phyloP scores from a whole-genome alignment of 1,140 invertebrate genomes.

The Zaprionus kolodkinae region DNA sequence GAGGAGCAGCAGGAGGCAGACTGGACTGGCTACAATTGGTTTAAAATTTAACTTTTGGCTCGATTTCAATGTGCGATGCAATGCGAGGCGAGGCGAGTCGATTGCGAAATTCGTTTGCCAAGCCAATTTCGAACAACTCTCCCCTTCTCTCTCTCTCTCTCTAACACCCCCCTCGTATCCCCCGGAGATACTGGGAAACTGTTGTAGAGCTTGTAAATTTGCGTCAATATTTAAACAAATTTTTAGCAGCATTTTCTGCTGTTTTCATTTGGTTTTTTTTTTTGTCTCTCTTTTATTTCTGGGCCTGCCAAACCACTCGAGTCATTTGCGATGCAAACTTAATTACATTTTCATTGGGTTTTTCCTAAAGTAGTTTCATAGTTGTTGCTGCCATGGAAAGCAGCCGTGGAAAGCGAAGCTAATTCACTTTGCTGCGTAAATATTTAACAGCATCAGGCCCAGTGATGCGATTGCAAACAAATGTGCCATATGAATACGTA shows the following conservation, averaged over 20 bases:
- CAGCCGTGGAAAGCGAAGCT: constrained; percentile 39
- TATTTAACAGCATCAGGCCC: constrained; percentile 46
- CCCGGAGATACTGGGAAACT: not conserved
- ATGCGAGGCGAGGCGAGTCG: not conserved
- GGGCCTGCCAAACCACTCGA: constrained; percentile 60
- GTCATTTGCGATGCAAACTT: constrained; percentile 76
- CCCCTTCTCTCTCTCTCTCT: not conserved
- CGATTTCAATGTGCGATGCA: constrained; percentile 30
- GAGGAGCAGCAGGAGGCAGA: not conserved
- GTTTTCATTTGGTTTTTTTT: constrained; percentile 7
- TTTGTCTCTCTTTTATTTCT: constrained; percentile 20
- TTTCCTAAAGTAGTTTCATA: constrained; percentile 54
- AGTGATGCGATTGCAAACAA: not conserved
- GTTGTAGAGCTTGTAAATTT: constrained; percentile 45
- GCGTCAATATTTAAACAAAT: constrained; percentile 58
- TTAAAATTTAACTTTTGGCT: constrained; percentile 63
- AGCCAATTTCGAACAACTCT: constrained; percentile 29
- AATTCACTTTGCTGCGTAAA: constrained; percentile 65
- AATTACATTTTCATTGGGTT: constrained; percentile 75
- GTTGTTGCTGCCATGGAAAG: not conserved
- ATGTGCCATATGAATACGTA: not conserved
- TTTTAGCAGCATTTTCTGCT: constrained; percentile 24
- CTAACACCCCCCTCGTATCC: not conserved
- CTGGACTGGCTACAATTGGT: constrained; percentile 40
- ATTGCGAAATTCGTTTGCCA: constrained; percentile 45